phyloP scores from a whole-genome alignment of 2,888 invertebrate genomes.

The Dolichopus griseipennis region DNA sequence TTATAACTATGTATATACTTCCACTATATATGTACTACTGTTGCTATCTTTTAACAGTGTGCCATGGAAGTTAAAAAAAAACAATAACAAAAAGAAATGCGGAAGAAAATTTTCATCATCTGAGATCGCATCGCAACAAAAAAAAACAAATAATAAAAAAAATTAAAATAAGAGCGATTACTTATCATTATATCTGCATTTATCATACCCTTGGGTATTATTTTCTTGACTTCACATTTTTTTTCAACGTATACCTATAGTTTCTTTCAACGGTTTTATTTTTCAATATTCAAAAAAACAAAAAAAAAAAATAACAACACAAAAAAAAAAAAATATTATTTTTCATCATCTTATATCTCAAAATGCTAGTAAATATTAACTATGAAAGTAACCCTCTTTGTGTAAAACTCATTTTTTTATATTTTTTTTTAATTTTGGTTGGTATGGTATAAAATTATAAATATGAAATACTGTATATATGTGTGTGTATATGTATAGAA shows the following conservation, averaged over 20 bases:
- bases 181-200: conserved; percentile 16
- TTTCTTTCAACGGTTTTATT: conserved; percentile 8
- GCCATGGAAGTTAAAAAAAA: too few relatives aligned
- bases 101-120: too few relatives aligned
- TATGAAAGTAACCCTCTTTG: not conserved
- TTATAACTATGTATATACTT: too few relatives aligned
- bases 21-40: too few relatives aligned
- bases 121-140: too few relatives aligned
- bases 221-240: not conserved
- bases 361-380: not conserved
- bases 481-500: not conserved
- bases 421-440: not conserved
- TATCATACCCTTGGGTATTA: conserved; percentile 17
- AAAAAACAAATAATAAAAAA: too few relatives aligned
- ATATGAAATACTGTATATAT: too few relatives aligned
- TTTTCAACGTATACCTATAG: not conserved
- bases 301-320: too few relatives aligned
- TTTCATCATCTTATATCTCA: not conserved
- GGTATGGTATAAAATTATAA: too few relatives aligned
- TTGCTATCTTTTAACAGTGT: too few relatives aligned
- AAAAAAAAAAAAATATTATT: not conserved
- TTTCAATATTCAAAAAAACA: not conserved
- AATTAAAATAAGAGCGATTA: conserved; percentile 13
- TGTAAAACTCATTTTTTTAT: not conserved
- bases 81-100: too few relatives aligned